phyloP scores from a whole-genome alignment of 2,113 vertebrate genomes.

The Globicephala melas region DNA sequence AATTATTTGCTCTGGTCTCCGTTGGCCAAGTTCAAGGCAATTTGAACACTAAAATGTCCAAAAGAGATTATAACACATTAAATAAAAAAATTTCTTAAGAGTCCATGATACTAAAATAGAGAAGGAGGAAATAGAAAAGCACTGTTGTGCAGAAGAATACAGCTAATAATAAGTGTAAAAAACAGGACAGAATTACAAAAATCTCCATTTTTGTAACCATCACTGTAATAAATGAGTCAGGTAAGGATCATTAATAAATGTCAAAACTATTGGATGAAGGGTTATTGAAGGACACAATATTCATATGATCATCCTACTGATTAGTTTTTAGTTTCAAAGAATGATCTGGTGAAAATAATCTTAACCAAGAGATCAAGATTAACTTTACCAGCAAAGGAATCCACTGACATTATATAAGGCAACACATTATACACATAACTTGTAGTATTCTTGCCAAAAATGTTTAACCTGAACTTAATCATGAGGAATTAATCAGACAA shows the following conservation, averaged over 20 bases:
- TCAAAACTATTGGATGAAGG: not conserved
- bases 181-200: not conserved
- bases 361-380: not conserved
- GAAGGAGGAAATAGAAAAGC: not conserved
- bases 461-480: not conserved
- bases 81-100: not conserved
- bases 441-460: not conserved
- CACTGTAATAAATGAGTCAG: not conserved
- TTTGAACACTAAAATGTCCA: not conserved
- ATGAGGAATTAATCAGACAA: not conserved
- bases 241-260: not conserved
- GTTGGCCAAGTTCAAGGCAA: not conserved
- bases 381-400: not conserved
- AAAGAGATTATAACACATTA: not conserved
- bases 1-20: not conserved
- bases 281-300: not conserved
- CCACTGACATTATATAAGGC: not conserved
- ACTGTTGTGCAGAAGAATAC: not conserved
- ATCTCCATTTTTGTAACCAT: not conserved
- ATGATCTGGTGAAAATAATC: not conserved
- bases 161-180: not conserved
- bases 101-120: not conserved
- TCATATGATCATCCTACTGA: not conserved
- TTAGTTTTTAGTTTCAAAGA: not conserved
- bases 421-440: not conserved